These are phyloP conservation scores for Meliscaeva auricollis DNA, from an alignment of 2,888 invertebrate species.

Conservation along the genomic window DNA sequence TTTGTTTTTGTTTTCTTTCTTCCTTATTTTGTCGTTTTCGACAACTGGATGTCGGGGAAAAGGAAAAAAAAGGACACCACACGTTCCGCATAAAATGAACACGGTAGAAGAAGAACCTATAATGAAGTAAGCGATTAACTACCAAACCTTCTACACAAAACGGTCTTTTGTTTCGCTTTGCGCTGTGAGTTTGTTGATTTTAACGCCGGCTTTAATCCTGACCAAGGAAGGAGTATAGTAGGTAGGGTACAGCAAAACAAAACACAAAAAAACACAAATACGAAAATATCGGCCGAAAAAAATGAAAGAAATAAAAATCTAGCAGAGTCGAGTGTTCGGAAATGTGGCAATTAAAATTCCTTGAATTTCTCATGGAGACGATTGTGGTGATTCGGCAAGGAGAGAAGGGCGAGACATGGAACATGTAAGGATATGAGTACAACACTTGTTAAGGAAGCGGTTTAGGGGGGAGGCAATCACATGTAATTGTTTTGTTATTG, in stretches of 20 bases:
- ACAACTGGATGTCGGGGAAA: constrained; percentile 23
- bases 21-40: constrained; percentile 43
- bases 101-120: constrained; percentile 31
- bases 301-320: constrained; percentile 12
- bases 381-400: not conserved
- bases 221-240: constrained; percentile 2
- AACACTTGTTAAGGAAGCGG: constrained; percentile 6
- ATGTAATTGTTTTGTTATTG: constrained; percentile 68
- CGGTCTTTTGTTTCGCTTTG: constrained; percentile 51
- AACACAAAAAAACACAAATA: constrained; percentile 1
- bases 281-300: constrained; percentile 1
- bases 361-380: constrained; percentile 45
- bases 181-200: constrained; percentile 67
- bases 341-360: constrained; percentile 61
- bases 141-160: constrained; percentile 49
- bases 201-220: constrained; percentile 62
- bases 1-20: not conserved
- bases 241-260: not conserved
- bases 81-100: constrained; percentile 19
- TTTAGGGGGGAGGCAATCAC: constrained; percentile 57
- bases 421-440: constrained; percentile 12
- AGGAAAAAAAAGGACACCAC: constrained; percentile 32
- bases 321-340: constrained; percentile 18
- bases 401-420: not conserved
- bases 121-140: constrained; percentile 72